phyloP scores from a whole-genome alignment of 2,888 invertebrate genomes.

The Selenia dentaria region DNA sequence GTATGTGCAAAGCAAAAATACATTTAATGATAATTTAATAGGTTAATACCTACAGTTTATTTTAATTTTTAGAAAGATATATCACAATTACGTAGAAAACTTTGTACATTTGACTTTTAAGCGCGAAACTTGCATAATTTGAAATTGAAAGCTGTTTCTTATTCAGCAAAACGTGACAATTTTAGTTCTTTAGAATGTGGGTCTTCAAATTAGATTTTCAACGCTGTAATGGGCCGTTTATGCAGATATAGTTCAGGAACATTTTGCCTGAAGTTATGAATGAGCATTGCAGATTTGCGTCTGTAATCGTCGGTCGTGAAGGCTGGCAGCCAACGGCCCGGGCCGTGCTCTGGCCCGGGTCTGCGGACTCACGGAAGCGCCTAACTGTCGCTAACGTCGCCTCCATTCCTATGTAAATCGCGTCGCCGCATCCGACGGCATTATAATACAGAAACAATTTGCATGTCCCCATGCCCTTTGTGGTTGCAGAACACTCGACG shows the following conservation, averaged over 20 bases:
- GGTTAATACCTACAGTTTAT: no score
- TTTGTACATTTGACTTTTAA: slow-evolving; percentile 5
- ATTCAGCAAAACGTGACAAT: slow-evolving; percentile 38
- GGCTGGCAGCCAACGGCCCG: slow-evolving; percentile 27
- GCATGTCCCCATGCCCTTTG: slow-evolving; percentile 74
- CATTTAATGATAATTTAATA: no score
- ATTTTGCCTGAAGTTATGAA: slow-evolving; percentile 70
- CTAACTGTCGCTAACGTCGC: slow-evolving; percentile 64
- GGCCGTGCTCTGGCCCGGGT: slow-evolving; percentile 26
- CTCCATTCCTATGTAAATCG: slow-evolving; percentile 81
- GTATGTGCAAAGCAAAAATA: slow-evolving; percentile 25
- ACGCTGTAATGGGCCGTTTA: slow-evolving; percentile 66
- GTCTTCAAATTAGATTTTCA: slow-evolving; percentile 59
- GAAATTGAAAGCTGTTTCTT: slow-evolving; percentile 30
- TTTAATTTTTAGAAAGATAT: no score
- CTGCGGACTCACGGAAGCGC: slow-evolving; percentile 55
- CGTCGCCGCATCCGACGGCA: slow-evolving; percentile 60
- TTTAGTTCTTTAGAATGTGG: slow-evolving; percentile 49
- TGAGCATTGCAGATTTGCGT: slow-evolving; percentile 65
- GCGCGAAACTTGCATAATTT: slow-evolving; percentile 6
- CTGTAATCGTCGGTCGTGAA: slow-evolving; percentile 62
- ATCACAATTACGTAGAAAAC: no score
- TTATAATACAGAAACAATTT: slow-evolving; percentile 74
- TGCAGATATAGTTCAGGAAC: slow-evolving; percentile 70
- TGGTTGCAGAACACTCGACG: slow-evolving; percentile 37